phyloP scores from a whole-genome alignment of 1,140 invertebrate genomes.

The Panagrolaimus sp. region DNA sequence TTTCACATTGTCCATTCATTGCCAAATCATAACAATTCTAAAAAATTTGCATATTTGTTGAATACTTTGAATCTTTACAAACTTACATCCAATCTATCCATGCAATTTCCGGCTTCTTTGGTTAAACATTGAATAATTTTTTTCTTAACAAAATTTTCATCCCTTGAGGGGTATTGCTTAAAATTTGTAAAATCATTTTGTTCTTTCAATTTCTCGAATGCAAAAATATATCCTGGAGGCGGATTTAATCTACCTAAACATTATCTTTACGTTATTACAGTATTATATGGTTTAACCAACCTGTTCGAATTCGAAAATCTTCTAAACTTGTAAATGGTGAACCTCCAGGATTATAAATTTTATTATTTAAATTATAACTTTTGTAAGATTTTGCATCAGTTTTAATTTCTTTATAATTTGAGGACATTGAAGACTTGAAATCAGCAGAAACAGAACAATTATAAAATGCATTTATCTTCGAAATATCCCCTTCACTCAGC shows the following conservation, averaged over 20 bases:
- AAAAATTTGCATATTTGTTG: conserved; percentile 5
- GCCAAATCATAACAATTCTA: conserved; percentile 29
- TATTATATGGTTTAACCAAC: background rate
- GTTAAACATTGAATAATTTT: background rate
- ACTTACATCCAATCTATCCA: conserved; percentile 13
- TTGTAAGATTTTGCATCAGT: background rate
- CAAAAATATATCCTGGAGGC: too few species aligned
- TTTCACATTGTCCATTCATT: conserved; percentile 29
- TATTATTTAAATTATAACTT: background rate
- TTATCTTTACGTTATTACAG: too few species aligned
- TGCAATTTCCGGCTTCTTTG: background rate
- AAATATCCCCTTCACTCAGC: conserved; percentile 24
- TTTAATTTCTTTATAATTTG: too few species aligned
- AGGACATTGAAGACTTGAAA: too few species aligned
- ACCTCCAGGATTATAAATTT: background rate
- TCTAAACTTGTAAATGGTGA: background rate
- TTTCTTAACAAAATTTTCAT: too few species aligned
- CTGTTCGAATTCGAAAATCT: conserved; percentile 14
- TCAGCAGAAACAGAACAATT: conserved; percentile 22
- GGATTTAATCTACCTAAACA: too few species aligned
- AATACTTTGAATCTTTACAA: background rate
- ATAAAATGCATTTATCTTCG: conserved; percentile 28
- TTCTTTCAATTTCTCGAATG: too few species aligned
- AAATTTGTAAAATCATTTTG: too few species aligned
- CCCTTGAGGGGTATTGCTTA: too few species aligned